Base-by-base conservation (phyloP, 2,797 vertebrate genomes). In the Syndactyla subalaris region DNA sequence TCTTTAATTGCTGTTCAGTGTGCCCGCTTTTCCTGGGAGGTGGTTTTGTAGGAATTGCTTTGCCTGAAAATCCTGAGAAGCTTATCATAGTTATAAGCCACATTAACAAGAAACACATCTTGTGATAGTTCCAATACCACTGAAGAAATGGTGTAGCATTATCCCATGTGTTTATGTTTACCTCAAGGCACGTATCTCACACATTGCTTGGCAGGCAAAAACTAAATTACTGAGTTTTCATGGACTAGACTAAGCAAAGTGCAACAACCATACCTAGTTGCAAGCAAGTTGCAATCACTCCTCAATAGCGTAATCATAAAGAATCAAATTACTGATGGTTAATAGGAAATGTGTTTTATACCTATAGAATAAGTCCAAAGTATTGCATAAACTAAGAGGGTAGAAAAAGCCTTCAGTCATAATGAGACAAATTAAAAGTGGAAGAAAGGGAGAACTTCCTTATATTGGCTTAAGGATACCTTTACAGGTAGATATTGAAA, bases 61-160 rank as follows among this genome's bases (percentile, higher is more conserved):
- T 95, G 89, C 76, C 89, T 91, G 72, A 88, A 94, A 93, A n/a
- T 29, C 61, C 34, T 70, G 78, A 92, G 87, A 66, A 94, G 85
- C 87, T 95, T 94, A 88, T 75, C 84, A 75, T 59, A 75, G 21
- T 68, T 80, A 46, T 45, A 92, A 92, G 71, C 58, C 29, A 81
- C 48, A 41, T 73, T 86, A 75, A 72, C 15, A 72, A 88, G 81
- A 92, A 84, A 78, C 51, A 73, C 45, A 52, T 76, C 77, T 86
- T 91, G 76, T 94, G 89, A 65, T 57, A 77, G 36, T 66, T 88
- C 27, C 39, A 59, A 36, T 41, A 55, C 75, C 66, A 34, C 70
- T 52, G 15, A 36, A 83, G 76, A 85, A 91, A 57, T 7, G 19
- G 39, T 49, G 15, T 63, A 55, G 26, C n/a, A 6, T 89, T 75